Base-by-base conservation (phyloP, 92 coral and sea anemone genomes). In the Micromussa lordhowensis region DNA sequence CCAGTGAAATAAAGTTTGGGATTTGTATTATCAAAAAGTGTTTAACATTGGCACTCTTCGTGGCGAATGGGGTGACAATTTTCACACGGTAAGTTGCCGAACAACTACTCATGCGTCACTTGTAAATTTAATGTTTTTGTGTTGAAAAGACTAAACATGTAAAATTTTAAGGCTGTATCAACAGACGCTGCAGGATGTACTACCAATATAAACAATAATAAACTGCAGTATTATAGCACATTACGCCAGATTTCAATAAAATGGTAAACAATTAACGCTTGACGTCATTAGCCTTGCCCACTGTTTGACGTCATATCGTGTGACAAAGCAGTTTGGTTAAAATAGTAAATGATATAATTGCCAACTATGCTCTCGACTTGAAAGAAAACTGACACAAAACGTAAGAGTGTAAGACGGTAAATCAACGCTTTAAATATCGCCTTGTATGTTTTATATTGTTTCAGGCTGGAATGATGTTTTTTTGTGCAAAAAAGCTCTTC, bases 221-320 rank as follows among this genome's bases (percentile, higher is more conserved):
- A 73, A 3, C 28, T 35, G 78, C 10, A 38, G 40, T 30, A 15
- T 71, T 71, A 44, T 44, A 18, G 12, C 36, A 71, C 3, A 3
- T 73, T 71, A 80, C 28, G 48, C 49, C 40, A 32, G 11, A 34
- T 58, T 80, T 59, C 70, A 55, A 79, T 55, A 31, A 4, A 61
- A 80, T 80, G 34, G 83, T 80, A 80, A 80, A 80, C 83, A 57
- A 80, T 59, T 80, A 80, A 35, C 7, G 17, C 53, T 13, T 80
- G 83, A 80, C 83, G 83, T 53, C 63, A 80, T 14, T 17, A 35
- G 51, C 72, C 83, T 36, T 40, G 51, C 83, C 83, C 72, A 80
- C 83, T 31, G 31, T n/a, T 51, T 54, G 83, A 80, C 72, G 83
- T 80, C 83, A 80, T 28, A n/a, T 24, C 63, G 83, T 36, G 83